Base-by-base conservation (phyloP, 1,140 invertebrate genomes). In the Pseudobourletiella spinata region DNA sequence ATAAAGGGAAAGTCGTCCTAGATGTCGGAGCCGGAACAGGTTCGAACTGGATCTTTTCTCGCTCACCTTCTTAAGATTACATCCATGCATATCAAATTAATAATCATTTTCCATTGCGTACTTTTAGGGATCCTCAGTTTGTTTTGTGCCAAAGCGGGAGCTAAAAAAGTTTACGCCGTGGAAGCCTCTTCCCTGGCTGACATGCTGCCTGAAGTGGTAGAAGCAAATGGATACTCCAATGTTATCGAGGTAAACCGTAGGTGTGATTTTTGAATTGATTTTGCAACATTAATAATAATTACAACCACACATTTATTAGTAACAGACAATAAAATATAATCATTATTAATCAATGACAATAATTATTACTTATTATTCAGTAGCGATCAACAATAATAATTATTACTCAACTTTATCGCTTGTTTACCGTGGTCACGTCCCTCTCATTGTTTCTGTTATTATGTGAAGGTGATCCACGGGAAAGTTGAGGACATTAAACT, bases 111-210 rank as follows among this genome's bases (percentile, higher is more conserved):
- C n/a, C 32, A 39, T 39, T 39, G 32, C n/a, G 32, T 55, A 59
- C 18, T 70, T 70, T 42, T 82, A 69, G 91, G 93, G 22, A 95
- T 99, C 72, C 78, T 99, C 16, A 95, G 92, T 28, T 86, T 98
- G 82, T 97, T 99, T 80, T 89, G 89, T 73, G 92, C 92, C 20
- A 84, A 92, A 73, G 91, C 92, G 55, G 95, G 94, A 22, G 94
- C 95, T 3, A 81, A 81, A 39, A 86, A 83, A 76, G 92, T 99
- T 1, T 89, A 90, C 76, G 95, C 91, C 15, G 84, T 98, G 66
- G 91, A 96, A 79, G 89, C 91, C 70, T 95, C 91, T 55, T 83
- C 87, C 67, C 83, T 95, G 44, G 83, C 91, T 16, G 84, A 84
- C 70, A 81, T 87, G 67, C 86, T 89, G 8, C 86, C 88, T 78